phyloP scores from a whole-genome alignment of 2,888 invertebrate species.

The Holacanthella duospinosa region DNA sequence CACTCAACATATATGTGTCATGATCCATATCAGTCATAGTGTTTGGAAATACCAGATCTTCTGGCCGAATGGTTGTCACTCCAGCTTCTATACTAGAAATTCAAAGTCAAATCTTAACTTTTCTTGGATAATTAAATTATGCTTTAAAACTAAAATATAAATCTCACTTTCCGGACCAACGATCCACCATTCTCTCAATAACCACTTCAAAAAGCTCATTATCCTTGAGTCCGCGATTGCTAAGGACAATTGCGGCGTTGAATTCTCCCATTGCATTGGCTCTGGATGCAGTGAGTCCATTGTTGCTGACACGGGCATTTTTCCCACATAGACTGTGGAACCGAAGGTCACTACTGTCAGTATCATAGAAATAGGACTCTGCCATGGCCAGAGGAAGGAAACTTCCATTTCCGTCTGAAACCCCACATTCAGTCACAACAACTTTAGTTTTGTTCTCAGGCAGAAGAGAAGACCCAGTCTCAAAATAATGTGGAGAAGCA shows the following conservation, averaged over 20 bases:
- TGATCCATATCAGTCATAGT: constrained; percentile 85
- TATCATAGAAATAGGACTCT: not conserved
- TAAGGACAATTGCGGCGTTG: constrained; percentile 87
- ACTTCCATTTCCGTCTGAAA: not conserved
- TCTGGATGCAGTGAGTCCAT: constrained; percentile 71
- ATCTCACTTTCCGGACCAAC: constrained; percentile 65
- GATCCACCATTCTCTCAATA: constrained; percentile 79
- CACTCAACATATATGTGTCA: constrained; percentile 86
- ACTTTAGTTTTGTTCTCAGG: not conserved
- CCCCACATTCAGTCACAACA: not conserved
- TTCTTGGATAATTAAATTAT: not conserved
- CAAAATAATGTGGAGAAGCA: not conserved
- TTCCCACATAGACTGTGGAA: constrained; percentile 73
- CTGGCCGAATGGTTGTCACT: constrained; percentile 78
- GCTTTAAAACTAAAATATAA: constrained; percentile 44
- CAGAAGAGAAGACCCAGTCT: not conserved
- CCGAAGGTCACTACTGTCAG: constrained; percentile 56
- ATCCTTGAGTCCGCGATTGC: constrained; percentile 72
- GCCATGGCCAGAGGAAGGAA: not conserved
- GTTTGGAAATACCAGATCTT: constrained; percentile 70
- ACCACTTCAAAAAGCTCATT: constrained; percentile 85
- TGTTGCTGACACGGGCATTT: constrained; percentile 73
- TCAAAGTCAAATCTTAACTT: not conserved
- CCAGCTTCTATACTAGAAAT: constrained; percentile 45
- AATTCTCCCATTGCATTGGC: constrained; percentile 83